Base-by-base conservation (phyloP, 2,888 invertebrate species). In the Zootermopsis nevadensis region DNA sequence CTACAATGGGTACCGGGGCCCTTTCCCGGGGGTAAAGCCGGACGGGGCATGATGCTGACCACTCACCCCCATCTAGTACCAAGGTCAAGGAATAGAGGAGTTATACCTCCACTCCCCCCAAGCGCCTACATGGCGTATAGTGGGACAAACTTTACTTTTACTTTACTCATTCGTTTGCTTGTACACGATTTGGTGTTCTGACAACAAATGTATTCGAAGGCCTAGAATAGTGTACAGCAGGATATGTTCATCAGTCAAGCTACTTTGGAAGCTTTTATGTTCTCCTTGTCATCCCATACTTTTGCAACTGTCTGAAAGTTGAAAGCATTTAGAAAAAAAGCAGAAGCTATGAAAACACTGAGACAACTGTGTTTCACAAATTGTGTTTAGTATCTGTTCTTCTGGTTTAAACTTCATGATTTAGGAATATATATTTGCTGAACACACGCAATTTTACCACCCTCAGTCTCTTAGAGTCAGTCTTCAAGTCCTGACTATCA, bases 331-430 rank as follows among this genome's bases (percentile, higher is more conserved):
- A n/a, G 12, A 8, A 60, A 8, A 60, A 27, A 10, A 69, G 22
- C 31, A 69, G 69, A 33, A 69, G 69, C 69, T 69, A 22, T 69
- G 69, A 69, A 33, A 69, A 33, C 69, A 69, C 30, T 19, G 22
- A 69, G 30, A 33, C 27, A 22, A 15, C 33, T 19, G 22, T 33
- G 31, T 69, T 33, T 10, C 22, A 10, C 15, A 69, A 69, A 33
- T 69, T 69, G 69, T 69, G 22, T 33, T 33, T 69, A 66, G 31
- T 31, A 12, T 66, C 33, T 69, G 19, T 69, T 69, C 12, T 67
- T 69, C 24, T 31, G 6, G 22, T 69, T 22, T 69, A 33, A 33
- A 19, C 33, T 69, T 69, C 69, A 22, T 69, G 22, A 69, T 69
- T 31, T 24, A 66, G 24, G 66, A 10, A 66, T 15, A 66, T 66